Evolutionary conservation across 2,113 vertebrate species (phyloP), one percentile per base, ranked within the genome.

Genomic region (Rhinoderma darwinii): DNA sequence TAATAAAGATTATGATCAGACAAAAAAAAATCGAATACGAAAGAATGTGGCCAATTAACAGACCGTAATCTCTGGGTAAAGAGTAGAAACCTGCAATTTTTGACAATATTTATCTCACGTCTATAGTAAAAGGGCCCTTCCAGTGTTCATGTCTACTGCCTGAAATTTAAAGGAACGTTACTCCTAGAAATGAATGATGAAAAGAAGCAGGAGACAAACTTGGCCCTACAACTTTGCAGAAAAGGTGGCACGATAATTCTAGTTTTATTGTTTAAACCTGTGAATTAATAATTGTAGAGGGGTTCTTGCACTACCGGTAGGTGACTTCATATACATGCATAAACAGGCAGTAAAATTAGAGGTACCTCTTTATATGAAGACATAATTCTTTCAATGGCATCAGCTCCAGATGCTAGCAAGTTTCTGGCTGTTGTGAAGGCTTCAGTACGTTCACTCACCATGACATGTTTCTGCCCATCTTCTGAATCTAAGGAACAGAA

Each of bases 351-450:
- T 32, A 37, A 0, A 35, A 76, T 80, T 41, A 20, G 25, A 61
- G 0, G 25, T 94, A 99, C 97, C 98, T 99, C 98, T 96, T 99
- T 99, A 91, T 99, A 99, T 9, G 98, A 99, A 84, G 96, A 99
- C 97, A 99, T 99, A 91, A 99, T 99, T 91, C 98, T 96, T 92
- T 99, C 98, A 89, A 99, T 99, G 89, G 98, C 98, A 59, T 99
- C 97, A 0, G 97, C 98, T 86, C 96, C 98, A 15, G 98, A 97
- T 61, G 96, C 95, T 90, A 99, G 74, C 44, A 99, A 93, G 91
- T 99, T 99, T 14, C 98, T 94, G n/a, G 98, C 98, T 12, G 97
- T 99, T 27, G 98, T 99, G 90, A 99, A 99, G 72, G 97, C 95
- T 95, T 99, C 98, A 0, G 98, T 99, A 88, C 98, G 95, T 92